Conservation (phyloP, 2,113 vertebrate genomes). For the Zosterops pallidus region DNA sequence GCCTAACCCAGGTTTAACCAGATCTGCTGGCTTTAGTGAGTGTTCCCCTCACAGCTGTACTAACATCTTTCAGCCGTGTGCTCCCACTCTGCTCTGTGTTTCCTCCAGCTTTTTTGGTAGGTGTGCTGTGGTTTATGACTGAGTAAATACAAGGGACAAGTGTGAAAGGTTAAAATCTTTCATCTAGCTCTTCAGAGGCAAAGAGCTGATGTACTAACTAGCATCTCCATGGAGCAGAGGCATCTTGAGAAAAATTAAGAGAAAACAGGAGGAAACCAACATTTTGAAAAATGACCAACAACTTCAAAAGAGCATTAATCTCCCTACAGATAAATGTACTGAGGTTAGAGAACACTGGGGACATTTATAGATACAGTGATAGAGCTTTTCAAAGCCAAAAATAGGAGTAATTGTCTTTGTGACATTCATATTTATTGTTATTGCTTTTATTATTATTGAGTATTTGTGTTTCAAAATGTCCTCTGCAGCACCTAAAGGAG, state of each 20-base stretch:
- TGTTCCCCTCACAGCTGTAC: background rate
- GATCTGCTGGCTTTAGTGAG: background rate
- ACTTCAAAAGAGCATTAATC: background rate
- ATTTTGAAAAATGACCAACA: background rate
- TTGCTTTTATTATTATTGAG: background rate
- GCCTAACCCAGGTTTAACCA: background rate
- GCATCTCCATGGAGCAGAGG: background rate
- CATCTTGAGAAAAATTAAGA: slow-evolving; percentile 4
- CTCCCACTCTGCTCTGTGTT: background rate
- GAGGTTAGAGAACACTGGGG: background rate
- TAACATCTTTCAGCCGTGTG: background rate
- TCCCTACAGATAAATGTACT: background rate
- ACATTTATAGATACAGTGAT: background rate
- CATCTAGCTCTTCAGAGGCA: background rate
- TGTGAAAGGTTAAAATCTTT: background rate
- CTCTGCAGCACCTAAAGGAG: background rate
- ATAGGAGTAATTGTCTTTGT: background rate
- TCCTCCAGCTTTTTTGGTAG: background rate
- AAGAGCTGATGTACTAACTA: background rate
- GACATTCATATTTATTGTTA: background rate
- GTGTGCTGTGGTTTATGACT: background rate
- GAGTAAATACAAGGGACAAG: background rate
- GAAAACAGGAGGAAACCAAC: background rate
- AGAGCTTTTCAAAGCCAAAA: slow-evolving; percentile 9
- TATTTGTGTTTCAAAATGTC: background rate